Percentiles rank a stretch among this genome's conserved stretches.
Conservation (phyloP, 2,113 vertebrate genomes). For the Chaenocephalus aceratus region DNA sequence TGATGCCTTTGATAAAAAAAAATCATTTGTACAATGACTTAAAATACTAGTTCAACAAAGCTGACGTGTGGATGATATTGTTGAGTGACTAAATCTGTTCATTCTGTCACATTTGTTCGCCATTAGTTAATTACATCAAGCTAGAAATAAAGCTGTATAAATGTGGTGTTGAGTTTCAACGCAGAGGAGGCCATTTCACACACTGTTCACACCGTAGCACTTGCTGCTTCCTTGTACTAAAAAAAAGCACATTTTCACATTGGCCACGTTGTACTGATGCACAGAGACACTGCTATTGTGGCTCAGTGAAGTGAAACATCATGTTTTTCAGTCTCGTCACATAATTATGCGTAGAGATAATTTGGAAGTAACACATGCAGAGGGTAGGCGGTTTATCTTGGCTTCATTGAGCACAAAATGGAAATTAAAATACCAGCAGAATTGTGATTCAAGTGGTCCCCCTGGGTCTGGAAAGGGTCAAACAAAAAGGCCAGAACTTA, state of each 20-base stretch:
- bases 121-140: background rate
- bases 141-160: background rate
- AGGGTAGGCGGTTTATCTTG: too few relatives aligned
- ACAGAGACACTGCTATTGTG: background rate
- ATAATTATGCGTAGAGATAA: slow-evolving; percentile 6
- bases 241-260: background rate
- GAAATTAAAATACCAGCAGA: too few relatives aligned
- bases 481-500: too few relatives aligned
- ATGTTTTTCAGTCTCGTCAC: background rate
- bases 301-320: background rate
- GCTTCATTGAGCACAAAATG: too few relatives aligned
- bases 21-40: background rate
- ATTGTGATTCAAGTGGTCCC: too few relatives aligned
- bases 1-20: background rate
- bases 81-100: background rate
- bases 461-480: too few relatives aligned
- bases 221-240: background rate
- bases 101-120: slow-evolving; percentile 5
- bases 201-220: background rate
- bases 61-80: background rate
- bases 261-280: background rate
- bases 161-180: background rate
- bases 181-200: background rate
- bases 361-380: slow-evolving; percentile 8
- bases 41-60: slow-evolving; percentile 3